A percentile compares a stretch with the other conserved stretches of the same genome.
phyloP scores from a whole-genome alignment of 1,140 invertebrate genomes.

The Kradibia gibbosae region DNA sequence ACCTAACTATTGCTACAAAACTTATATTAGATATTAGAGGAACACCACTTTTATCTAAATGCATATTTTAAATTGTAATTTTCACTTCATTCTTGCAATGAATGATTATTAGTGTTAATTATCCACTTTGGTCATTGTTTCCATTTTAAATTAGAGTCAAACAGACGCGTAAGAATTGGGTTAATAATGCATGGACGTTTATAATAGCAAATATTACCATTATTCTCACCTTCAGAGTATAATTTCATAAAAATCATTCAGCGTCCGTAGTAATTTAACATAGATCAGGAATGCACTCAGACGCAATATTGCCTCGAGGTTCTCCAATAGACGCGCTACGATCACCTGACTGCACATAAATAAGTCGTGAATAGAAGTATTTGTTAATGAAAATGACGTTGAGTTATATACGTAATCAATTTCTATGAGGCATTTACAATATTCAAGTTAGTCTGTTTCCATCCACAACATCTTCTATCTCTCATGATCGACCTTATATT shows the following conservation, averaged over 20 bases:
- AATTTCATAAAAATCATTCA: background rate
- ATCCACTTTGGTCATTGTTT: background rate
- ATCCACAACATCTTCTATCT: background rate
- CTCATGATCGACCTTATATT: background rate
- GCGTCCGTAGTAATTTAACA: background rate
- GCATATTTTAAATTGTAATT: constrained; percentile 3
- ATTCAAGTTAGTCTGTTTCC: background rate
- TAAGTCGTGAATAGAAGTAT: background rate
- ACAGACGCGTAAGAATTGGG: background rate
- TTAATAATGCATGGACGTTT: background rate
- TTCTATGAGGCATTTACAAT: background rate
- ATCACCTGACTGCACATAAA: constrained; percentile 12
- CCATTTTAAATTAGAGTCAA: constrained; percentile 1
- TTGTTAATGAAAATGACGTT: background rate
- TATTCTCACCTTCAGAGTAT: background rate
- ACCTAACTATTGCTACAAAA: background rate
- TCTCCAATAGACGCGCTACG: background rate
- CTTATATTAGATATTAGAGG: background rate
- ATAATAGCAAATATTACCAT: background rate
- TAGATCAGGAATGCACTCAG: background rate
- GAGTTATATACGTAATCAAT: background rate
- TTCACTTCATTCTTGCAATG: background rate
- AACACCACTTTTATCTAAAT: background rate
- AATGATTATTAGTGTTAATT: constrained; percentile 5
- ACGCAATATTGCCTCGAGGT: constrained; percentile 8